Evolutionary conservation across 2,113 vertebrate genomes (phyloP), one percentile per base, ranked within the genome.

Genomic region (Boulengeromyrus knoepffleri): DNA sequence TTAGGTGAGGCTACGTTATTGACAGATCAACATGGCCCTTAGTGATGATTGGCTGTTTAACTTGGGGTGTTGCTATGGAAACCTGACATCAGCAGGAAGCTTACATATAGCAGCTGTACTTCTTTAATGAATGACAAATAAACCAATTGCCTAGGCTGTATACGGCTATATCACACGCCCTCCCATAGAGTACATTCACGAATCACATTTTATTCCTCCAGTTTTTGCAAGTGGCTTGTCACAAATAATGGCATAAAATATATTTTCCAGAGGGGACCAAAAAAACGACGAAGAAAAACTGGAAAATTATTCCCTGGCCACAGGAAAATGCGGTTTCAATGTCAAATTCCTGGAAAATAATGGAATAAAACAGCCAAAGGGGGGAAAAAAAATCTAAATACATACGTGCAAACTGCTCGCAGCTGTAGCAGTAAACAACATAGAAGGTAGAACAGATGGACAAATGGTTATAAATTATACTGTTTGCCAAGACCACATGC

Each of bases 301-400:
- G 83, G 83, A 85, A 85, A 85, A 85, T 47, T 47, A 85, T 85
- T 47, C 83, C 45, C 83, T 85, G 83, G 83, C 83, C 42, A n/a
- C 83, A 46, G 83, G 74, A 47, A 85, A 85, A 85, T 85, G 83
- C 83, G 17, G 83, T 85, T 85, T 85, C 45, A 47, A 46, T 46
- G 83, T 46, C 83, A 85, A 85, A 45, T 85, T 85, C 83, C 83
- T 24, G 39, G 83, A 85, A 85, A 45, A 85, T 85, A 85, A 47
- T 85, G 45, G 45, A 85, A 85, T 85, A 47, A 85, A 47, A 47
- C 39, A 46, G 83, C 83, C 83, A 85, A 85, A 85, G 46, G 10
- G 9, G 80, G 39, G 6, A 7, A 84, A 46, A 70, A 84, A 24
- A 85, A 24, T 85, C 36, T 39, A 80, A 80, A 80, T 80, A 80